Base-by-base conservation (phyloP, 2,888 invertebrate genomes). In the Cantharis nigra region DNA sequence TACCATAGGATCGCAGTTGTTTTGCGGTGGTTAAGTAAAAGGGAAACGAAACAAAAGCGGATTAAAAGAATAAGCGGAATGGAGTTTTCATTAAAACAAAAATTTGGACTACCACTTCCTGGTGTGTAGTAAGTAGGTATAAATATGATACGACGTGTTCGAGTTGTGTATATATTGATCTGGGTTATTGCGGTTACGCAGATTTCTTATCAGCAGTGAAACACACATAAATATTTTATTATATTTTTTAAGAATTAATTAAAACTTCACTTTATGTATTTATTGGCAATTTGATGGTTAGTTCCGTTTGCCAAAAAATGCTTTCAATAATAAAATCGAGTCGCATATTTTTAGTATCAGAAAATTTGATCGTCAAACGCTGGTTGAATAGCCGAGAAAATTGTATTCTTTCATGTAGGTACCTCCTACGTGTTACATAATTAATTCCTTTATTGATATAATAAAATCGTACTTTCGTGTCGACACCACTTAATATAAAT, bases 151-250 rank as follows among this genome's bases (percentile, higher is more conserved):
- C 62, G 71, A 64, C 74, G 71, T 71, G 74, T 72, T 69, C 73
- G 75, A 73, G 71, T 70, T 70, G 75, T 30, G 69, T 30, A 30
- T 30, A 30, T 78, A 78, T 78, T 75, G 78, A 78, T 78, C 73
- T 78, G 75, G 75, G 78, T 78, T 75, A 76, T 78, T 78, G 78
- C 78, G 78, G 75, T 78, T 78, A 78, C 78, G 78, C 78, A 78
- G 78, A 78, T 74, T 78, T 79, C 72, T 79, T 77, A 77, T 79
- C 77, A 77, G 73, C 69, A 74, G 79, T 71, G 75, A 78, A 49
- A 49, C 49, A 49, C 49, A 49, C 49, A 49, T 49, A 49, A 49
- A 49, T 49, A 49, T 49, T 49, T 49, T 49, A 49, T 49, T 49
- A 49, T 49, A 49, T 49, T 49, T n/a, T 49, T 49, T 49, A 49